These are phyloP conservation scores for Henricia sp. DNA, from an alignment of 53 echinoderm and acorn worm species.

Conservation along the genomic window DNA sequence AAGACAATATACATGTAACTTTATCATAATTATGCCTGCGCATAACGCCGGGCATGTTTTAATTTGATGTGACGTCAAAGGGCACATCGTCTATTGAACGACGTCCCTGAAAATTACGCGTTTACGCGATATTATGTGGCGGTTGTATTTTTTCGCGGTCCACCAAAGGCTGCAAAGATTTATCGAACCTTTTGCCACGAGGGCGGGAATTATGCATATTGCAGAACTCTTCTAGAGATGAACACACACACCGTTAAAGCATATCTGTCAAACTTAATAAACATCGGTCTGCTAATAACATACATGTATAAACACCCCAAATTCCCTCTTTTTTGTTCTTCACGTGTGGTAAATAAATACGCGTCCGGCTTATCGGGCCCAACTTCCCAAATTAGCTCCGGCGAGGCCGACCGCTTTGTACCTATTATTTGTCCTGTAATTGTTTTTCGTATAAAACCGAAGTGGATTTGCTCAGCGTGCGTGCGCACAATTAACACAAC, in stretches of 20 bases:
- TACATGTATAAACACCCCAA: too few relatives aligned
- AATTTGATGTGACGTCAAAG: too few relatives aligned
- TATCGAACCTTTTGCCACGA: background rate
- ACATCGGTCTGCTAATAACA: slow-evolving; percentile 17
- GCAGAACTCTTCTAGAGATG: background rate
- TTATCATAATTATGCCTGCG: too few relatives aligned
- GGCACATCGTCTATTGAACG: too few relatives aligned
- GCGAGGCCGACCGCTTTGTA: slow-evolving; percentile 8
- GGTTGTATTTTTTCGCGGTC: too few relatives aligned
- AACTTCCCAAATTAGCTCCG: slow-evolving; percentile 6
- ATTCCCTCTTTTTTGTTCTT: slow-evolving; percentile 7
- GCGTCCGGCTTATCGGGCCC: background rate
- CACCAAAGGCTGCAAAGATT: too few relatives aligned
- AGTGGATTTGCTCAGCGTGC: slow-evolving; percentile 42
- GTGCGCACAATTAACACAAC: slow-evolving; percentile 60
- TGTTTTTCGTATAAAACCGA: slow-evolving; percentile 32
- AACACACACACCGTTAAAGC: background rate
- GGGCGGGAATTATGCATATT: slow-evolving; percentile 1
- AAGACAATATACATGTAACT: too few relatives aligned
- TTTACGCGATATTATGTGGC: too few relatives aligned
- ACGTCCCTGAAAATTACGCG: too few relatives aligned
- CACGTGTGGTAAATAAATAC: slow-evolving; percentile 39
- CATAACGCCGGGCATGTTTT: too few relatives aligned
- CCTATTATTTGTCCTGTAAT: slow-evolving; percentile 30
- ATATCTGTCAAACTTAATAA: slow-evolving; percentile 56